A percentile compares a stretch with the other conserved stretches of the same genome.
Evolutionary conservation across 2,888 invertebrate genomes (phyloP).

Genomic region (Rotaria socialis): DNA sequence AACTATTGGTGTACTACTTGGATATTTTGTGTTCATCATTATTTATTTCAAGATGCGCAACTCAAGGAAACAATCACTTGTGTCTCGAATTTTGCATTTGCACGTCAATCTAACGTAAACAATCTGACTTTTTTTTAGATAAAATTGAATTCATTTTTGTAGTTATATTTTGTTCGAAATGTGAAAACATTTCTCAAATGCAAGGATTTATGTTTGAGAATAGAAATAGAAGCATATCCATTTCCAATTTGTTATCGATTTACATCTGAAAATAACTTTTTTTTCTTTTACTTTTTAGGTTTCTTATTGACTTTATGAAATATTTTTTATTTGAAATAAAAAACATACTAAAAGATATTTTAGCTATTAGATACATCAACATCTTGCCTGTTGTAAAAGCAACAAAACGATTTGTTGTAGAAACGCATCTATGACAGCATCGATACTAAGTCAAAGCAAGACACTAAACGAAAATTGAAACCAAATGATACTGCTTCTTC

Average conservation of each 20-base stretch:
- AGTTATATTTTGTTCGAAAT: too few relatives aligned
- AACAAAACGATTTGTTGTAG: not conserved
- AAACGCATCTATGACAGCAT: not conserved
- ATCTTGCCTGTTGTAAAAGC: not conserved
- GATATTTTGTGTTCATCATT: too few relatives aligned
- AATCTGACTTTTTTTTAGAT: too few relatives aligned
- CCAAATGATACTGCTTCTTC: not conserved
- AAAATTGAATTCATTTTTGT: too few relatives aligned
- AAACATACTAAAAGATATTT: not conserved
- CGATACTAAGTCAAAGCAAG: not conserved
- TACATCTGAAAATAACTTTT: not conserved
- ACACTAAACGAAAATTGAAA: slow-evolving; percentile 2
- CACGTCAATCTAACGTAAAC: not conserved
- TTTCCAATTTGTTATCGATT: not conserved
- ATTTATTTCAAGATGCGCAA: not conserved
- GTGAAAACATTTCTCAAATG: too few relatives aligned
- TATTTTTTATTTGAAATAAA: not conserved
- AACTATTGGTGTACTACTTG: too few relatives aligned
- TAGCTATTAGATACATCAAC: not conserved
- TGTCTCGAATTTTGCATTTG: not conserved
- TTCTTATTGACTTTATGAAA: not conserved
- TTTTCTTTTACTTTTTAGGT: not conserved
- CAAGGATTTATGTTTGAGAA: not conserved
- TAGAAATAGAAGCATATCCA: not conserved
- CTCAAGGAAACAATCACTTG: not conserved